phyloP scores from a whole-genome alignment of 2,797 vertebrate species.

The Sciurus vulgaris region DNA sequence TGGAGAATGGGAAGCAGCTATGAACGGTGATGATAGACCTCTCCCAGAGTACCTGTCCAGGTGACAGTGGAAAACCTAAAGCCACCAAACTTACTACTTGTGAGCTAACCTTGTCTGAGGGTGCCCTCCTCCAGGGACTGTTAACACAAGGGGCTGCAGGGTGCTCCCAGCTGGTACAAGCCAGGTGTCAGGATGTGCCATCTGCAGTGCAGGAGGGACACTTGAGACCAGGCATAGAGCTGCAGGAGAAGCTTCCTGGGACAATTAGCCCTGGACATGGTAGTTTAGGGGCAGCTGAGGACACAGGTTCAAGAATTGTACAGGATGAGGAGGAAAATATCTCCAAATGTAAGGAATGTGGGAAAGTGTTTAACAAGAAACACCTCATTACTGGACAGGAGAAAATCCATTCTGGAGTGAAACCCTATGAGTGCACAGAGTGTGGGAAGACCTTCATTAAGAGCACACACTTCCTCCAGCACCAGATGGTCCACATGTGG shows the following conservation, averaged over 20 bases:
- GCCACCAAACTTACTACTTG: neutral
- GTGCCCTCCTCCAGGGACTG: no score
- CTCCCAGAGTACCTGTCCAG: slow-evolving; percentile 22
- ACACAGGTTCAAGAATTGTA: accelerated
- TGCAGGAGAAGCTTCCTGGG: neutral
- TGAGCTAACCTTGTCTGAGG: neutral
- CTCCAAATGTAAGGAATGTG: slow-evolving; percentile 80
- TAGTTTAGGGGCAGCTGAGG: neutral
- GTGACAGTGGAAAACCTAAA: neutral
- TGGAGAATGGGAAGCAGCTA: no score
- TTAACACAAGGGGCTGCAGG: no score
- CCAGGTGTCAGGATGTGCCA: neutral
- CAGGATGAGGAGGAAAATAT: slow-evolving; percentile 71
- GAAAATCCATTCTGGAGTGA: slow-evolving; percentile 33
- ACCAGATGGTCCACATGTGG: no score
- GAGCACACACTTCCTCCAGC: no score
- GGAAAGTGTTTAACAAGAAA: slow-evolving; percentile 62
- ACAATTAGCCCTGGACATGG: neutral
- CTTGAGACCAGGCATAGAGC: neutral
- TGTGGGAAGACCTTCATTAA: slow-evolving; percentile 74
- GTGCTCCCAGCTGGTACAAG: neutral
- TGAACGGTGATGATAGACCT: no score
- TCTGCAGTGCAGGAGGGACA: neutral
- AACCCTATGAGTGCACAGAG: slow-evolving; percentile 78
- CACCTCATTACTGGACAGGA: no score